A percentile compares a stretch with the other conserved stretches of the same genome.
These are phyloP conservation scores for Cepphus grylle DNA, from an alignment of 2,113 vertebrate species.

Conservation along the genomic window DNA sequence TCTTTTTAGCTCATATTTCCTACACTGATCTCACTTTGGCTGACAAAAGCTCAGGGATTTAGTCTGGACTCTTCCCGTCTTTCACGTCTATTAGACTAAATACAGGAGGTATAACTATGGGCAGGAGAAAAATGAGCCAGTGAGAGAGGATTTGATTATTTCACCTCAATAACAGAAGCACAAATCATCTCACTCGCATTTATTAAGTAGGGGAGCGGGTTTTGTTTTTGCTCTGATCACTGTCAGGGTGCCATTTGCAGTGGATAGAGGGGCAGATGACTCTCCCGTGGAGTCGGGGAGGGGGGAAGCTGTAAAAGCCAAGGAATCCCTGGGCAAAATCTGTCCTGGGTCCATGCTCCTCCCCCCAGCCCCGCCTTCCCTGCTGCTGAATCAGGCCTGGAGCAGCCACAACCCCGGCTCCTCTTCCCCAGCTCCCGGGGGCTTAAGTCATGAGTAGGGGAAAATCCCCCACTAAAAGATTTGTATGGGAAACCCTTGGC, in stretches of 20 bases:
- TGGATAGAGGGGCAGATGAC: not conserved
- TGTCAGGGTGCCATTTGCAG: not conserved
- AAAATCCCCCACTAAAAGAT: slow-evolving; percentile 50
- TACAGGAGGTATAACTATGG: not conserved
- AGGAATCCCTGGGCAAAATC: not conserved
- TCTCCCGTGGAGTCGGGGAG: not conserved
- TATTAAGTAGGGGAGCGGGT: not conserved
- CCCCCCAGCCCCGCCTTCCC: not conserved
- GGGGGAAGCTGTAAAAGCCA: not conserved
- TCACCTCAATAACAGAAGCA: not conserved
- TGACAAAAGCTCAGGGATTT: not conserved
- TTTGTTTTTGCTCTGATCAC: not conserved
- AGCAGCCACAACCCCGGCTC: not conserved
- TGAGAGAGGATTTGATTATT: not conserved
- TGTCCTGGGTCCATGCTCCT: not conserved
- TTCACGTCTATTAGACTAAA: not conserved
- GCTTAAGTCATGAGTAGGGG: slow-evolving; percentile 1
- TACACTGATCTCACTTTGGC: not conserved
- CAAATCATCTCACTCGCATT: not conserved
- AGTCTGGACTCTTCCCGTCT: not conserved
- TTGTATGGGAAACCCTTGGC: slow-evolving; percentile 9
- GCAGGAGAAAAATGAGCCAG: not conserved
- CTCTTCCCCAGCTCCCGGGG: not conserved
- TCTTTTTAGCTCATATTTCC: not conserved
- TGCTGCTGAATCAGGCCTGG: not conserved